Base-by-base conservation (phyloP, 2,888 invertebrate species). In the Leptogaster cylindrica region DNA sequence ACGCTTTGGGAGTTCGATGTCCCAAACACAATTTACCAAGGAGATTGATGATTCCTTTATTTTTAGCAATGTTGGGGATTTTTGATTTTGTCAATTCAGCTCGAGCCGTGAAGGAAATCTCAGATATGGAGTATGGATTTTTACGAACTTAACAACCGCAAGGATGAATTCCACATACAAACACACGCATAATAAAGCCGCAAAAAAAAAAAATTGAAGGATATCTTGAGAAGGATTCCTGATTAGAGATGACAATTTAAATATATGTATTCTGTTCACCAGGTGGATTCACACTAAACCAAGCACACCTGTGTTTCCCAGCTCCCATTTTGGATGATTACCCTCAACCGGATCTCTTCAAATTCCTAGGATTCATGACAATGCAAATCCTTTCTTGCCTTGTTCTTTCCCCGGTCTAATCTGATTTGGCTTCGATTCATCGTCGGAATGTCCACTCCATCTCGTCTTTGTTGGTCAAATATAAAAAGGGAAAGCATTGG, bases 221-320 rank as follows among this genome's bases (percentile, higher is more conserved):
- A 41, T 36, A 36, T 58, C 25, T 27, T n/a, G n/a, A n/a, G 18
- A 27, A 58, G 39, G 58, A 58, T 39, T 58, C 36, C 58, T 58
- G 58, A 58, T 58, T 58, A 58, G 39, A 58, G 58, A 58, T 58
- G 58, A 58, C 58, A 58, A n/a, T 58, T 58, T 58, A 58, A 58
- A 58, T 58, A 39, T 39, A 58, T 58, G n/a, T n/a, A n/a, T n/a
- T n/a, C n/a, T n/a, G n/a, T 25, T 41, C 7, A n/a, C 20, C 18
- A 7, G 25, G 23, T 2, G 14, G 3, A 16, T 12, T 16, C 6
- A 39, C 58, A 58, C 58, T 25, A 39, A 41, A 18, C 23, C 58
- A 36, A 36, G 23, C 39, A 39, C 6, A 25, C 16, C 51, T n/a
- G 36, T 14, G n/a, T 18, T 20, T 36, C 14, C 12, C 46, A 20